Evolutionary conservation across 2,888 invertebrate genomes (phyloP).

Genomic region (Rotaria sp.): DNA sequence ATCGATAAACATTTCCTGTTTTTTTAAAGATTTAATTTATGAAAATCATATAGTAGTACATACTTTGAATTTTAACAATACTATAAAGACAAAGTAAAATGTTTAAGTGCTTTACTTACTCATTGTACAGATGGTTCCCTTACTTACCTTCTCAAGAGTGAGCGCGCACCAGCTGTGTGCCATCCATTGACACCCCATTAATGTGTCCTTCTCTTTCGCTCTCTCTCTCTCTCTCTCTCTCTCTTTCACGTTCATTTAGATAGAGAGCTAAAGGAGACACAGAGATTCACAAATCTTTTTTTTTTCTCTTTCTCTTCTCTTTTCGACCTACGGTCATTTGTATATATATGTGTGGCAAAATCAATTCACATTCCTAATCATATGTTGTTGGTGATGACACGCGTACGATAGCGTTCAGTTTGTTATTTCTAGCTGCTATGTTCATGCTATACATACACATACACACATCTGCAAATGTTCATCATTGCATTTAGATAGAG

Average conservation of each 20-base stretch:
- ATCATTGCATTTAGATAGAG: neutral
- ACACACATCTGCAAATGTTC: slow-evolving; percentile 4
- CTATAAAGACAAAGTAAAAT: neutral
- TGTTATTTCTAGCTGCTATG: neutral
- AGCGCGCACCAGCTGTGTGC: neutral
- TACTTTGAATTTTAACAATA: neutral
- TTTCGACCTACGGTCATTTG: neutral
- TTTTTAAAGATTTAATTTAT: neutral
- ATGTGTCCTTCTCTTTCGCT: neutral
- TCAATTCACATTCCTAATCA: slow-evolving; percentile 4
- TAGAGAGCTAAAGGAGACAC: neutral
- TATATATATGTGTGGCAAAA: neutral
- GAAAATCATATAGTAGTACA: too few relatives aligned
- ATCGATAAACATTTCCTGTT: neutral
- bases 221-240: neutral
- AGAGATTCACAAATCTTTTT: neutral
- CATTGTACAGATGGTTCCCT: neutral
- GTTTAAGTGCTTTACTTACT: neutral
- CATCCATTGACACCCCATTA: neutral
- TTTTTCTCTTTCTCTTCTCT: neutral
- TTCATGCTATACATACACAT: neutral
- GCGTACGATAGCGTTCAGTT: neutral
- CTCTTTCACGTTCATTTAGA: neutral
- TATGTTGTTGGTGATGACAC: neutral
- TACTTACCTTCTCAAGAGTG: neutral